These are phyloP conservation scores for Synanthedon myopaeformis DNA, from an alignment of 2,888 invertebrate genomes.

Conservation along the genomic window DNA sequence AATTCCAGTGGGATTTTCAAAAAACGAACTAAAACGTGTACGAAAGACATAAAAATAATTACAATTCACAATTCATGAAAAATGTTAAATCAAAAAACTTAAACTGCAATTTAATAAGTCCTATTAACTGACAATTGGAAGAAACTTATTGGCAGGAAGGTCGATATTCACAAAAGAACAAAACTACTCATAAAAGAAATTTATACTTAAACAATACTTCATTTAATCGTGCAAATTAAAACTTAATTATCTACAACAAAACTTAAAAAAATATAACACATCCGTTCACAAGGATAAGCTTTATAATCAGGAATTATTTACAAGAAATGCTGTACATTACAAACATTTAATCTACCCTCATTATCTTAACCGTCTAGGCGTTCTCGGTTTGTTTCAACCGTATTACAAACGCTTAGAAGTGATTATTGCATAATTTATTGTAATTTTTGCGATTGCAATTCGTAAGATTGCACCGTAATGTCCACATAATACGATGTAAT, in stretches of 20 bases:
- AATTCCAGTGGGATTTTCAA: no score
- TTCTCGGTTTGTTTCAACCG: neutral
- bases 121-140: no score
- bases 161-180: no score
- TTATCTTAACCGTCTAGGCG: constrained; percentile 4
- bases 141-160: no score
- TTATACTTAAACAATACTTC: no score
- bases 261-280: constrained; percentile 3
- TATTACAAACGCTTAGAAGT: constrained; percentile 2
- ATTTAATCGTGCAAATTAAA: no score
- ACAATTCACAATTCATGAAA: no score
- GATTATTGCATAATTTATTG: constrained; percentile 10
- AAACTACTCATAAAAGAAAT: no score
- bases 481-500: constrained; percentile 2
- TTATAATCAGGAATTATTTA: constrained; percentile 6
- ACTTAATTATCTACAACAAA: neutral
- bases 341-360: constrained; percentile 9
- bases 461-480: constrained; percentile 14
- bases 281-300: constrained; percentile 8
- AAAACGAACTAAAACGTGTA: no score
- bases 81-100: no score
- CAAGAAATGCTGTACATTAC: constrained; percentile 10
- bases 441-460: constrained; percentile 9
- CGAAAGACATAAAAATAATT: no score
- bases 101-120: no score